A percentile compares a stretch with the other conserved stretches of the same genome.
Evolutionary conservation across 2,113 vertebrate species (phyloP).

Genomic region (Columba janthina): DNA sequence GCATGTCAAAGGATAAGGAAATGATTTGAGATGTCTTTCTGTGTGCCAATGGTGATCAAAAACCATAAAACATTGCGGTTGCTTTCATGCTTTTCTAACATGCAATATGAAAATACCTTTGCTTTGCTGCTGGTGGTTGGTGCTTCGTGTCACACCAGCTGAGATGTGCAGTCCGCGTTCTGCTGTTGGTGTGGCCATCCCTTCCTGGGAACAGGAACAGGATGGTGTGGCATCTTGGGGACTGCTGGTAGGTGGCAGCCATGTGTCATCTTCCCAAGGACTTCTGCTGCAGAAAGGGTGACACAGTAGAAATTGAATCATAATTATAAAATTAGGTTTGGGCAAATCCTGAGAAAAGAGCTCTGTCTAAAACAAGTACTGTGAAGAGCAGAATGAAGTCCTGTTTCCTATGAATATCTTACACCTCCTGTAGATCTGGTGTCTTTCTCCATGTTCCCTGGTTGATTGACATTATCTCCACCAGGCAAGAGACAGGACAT

Average conservation of each 20-base stretch:
- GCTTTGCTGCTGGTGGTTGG: neutral
- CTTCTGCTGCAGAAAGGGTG: neutral
- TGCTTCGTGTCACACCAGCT: neutral
- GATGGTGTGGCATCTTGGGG: accelerated
- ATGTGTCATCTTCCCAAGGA: neutral
- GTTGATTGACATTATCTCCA: neutral
- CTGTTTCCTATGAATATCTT: neutral
- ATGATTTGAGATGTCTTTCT: neutral
- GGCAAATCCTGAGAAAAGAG: neutral
- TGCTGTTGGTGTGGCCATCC: neutral
- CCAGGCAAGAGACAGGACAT: neutral
- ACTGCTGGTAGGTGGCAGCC: neutral
- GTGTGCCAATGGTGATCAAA: neutral
- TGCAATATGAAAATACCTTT: neutral
- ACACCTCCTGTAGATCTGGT: accelerated
- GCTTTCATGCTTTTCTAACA: neutral
- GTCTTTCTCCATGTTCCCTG: neutral
- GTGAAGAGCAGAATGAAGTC: accelerated
- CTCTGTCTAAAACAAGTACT: neutral
- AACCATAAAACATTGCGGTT: neutral
- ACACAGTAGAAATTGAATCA: neutral
- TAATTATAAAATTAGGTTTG: neutral
- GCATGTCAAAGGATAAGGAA: neutral
- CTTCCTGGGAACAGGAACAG: too few relatives aligned
- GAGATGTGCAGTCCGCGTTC: neutral